Evolutionary conservation across 2,113 vertebrate genomes (phyloP).

Genomic region (Ailurus styani): DNA sequence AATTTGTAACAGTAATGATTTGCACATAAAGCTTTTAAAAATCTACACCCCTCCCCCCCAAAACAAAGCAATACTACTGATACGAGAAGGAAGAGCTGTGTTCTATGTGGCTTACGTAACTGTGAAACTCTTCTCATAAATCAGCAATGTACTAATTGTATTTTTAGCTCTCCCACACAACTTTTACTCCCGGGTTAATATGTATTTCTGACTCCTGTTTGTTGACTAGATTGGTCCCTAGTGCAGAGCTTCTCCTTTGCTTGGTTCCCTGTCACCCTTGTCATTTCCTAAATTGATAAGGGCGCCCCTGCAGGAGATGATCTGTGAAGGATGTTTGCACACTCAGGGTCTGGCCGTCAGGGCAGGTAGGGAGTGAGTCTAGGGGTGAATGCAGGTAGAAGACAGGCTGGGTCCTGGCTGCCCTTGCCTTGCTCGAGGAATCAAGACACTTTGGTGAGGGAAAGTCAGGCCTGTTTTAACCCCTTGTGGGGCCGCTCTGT

Average conservation of each 20-base stretch:
- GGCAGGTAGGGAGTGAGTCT: not conserved
- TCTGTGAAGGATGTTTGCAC: slow-evolving; percentile 16
- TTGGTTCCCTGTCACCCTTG: not conserved
- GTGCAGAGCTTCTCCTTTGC: not conserved
- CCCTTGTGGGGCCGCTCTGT: not conserved
- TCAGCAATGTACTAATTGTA: not conserved
- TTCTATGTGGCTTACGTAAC: not conserved
- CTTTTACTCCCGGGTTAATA: not conserved
- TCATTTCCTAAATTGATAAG: slow-evolving; percentile 15
- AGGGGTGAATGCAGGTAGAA: not conserved
- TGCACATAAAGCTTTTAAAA: not conserved
- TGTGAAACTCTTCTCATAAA: not conserved
- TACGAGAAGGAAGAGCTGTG: not conserved
- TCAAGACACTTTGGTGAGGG: not conserved
- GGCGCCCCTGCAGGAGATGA: not conserved
- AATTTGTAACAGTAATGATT: not conserved
- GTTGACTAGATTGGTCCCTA: not conserved
- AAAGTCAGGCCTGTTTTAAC: not conserved
- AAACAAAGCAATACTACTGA: not conserved
- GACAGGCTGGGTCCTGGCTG: not conserved
- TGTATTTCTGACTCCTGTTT: not conserved
- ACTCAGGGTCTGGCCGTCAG: not conserved
- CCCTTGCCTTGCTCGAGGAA: not conserved
- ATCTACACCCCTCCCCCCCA: accelerated
- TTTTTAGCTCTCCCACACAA: not conserved